Conservation (phyloP, 2,888 invertebrate species). For the Penaeus monodon region DNA sequence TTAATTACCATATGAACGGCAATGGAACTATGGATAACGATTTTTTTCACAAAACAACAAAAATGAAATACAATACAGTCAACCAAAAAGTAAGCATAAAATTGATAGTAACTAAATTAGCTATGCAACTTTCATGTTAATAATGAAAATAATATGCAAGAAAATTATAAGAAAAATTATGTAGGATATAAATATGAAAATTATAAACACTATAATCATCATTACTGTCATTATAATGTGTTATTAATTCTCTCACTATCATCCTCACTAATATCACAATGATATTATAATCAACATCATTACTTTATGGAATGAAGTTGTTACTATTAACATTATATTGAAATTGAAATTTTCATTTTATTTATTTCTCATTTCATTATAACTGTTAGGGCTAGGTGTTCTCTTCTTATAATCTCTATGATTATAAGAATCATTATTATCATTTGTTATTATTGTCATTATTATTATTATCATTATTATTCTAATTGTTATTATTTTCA, state of each 20-base stretch:
- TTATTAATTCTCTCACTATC: neutral
- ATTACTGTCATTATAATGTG: neutral
- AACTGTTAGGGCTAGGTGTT: fast-evolving
- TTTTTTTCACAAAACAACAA: no score
- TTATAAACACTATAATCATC: neutral
- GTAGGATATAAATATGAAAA: neutral
- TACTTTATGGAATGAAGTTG: neutral
- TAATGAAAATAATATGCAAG: no score
- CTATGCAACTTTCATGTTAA: no score
- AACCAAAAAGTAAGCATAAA: no score
- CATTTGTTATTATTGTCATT: neutral
- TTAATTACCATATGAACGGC: no score
- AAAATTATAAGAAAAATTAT: no score
- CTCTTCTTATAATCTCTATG: no score
- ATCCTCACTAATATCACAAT: conserved; percentile 2
- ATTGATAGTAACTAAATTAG: no score
- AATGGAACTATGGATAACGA: no score
- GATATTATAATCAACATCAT: neutral
- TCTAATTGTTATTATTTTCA: conserved; percentile 15
- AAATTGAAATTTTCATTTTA: neutral
- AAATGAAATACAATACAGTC: no score
- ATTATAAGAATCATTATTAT: no score
- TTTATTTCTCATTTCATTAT: no score
- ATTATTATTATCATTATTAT: conserved; percentile 17
- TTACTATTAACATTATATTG: neutral